Base-by-base conservation (phyloP, 2,797 vertebrate species). In the Pempheris klunzingeri region DNA sequence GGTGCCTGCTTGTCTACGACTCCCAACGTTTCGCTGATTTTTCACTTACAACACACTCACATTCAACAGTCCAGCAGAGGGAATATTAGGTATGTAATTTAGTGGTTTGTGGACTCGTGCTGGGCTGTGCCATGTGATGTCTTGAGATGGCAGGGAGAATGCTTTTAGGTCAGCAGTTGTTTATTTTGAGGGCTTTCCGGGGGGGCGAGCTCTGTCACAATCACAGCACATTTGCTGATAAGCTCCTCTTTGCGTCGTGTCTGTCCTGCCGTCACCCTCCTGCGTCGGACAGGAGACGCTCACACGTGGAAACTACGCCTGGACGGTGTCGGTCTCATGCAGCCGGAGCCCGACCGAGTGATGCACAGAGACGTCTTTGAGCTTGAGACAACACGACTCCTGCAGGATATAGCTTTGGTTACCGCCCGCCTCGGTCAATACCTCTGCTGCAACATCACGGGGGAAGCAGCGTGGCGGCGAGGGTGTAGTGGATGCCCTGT, bases 1-100 rank as follows among this genome's bases (percentile, higher is more conserved):
- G 94, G 95, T 95, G 94, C 94, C 95, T 88, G 90, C 81, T 92
- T 87, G 95, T 95, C 95, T 95, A 90, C 87, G 80, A 47, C 84
- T 84, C 78, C 34, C 62, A 78, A 71, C 77, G 57, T 88, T 93
- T 88, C 17, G 64, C 88, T 78, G 91, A 93, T 91, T 84, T 91
- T 90, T 90, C 82, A 74, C 89, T 93, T 83, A 78, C 83, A 86
- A 83, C 75, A 74, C 71, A 50, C 84, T 83, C 75, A 60, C 78
- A 70, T 87, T 90, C 76, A 87, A 82, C 78, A 41, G 90, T 86
- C 87, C 86, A 55, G 85, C 70, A 47, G 85, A 88, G 72, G 85
- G 78, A 92, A 90, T 94, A 93, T 94, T 92, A 91, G 86, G 78
- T 85, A 86, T 94, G 89, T 93, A 92, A 95, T 95, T 95, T 94